Conservation (phyloP, 2,113 vertebrate genomes). For the Ochotona curzoniae region DNA sequence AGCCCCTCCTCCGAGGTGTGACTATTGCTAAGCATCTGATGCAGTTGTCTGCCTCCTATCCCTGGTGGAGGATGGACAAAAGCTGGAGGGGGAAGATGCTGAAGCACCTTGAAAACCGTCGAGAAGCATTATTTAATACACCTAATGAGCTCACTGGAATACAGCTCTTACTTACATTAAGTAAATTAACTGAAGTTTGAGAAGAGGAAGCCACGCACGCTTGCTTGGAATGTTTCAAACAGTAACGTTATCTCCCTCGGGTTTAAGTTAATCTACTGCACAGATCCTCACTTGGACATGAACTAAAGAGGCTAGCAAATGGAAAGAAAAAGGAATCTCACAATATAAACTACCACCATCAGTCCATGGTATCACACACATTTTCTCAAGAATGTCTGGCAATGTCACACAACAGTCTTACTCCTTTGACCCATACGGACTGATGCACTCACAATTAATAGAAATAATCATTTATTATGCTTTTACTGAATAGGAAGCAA, state of each 20-base stretch:
- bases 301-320: constrained; percentile 50
- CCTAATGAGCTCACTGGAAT: constrained; percentile 19
- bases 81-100: neutral
- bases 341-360: neutral
- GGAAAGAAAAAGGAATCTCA: constrained; percentile 9
- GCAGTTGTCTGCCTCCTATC: constrained; percentile 13
- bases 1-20: neutral
- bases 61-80: neutral
- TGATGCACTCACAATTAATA: constrained; percentile 27
- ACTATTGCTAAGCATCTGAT: constrained; percentile 15
- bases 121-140: neutral
- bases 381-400: constrained; percentile 55
- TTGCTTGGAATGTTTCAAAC: constrained; percentile 22
- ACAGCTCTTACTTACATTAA: neutral
- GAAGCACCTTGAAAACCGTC: constrained; percentile 24
- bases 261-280: constrained; percentile 52
- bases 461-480: neutral
- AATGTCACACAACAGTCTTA: neutral
- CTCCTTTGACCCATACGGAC: neutral
- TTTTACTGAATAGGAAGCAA: constrained; percentile 20
- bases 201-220: constrained; percentile 20
- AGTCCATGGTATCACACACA: neutral
- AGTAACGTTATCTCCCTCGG: constrained; percentile 31
- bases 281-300: constrained; percentile 34
- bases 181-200: constrained; percentile 46